These are phyloP conservation scores for Eristalis pertinax DNA, from an alignment of 2,888 invertebrate species.

Conservation along the genomic window DNA sequence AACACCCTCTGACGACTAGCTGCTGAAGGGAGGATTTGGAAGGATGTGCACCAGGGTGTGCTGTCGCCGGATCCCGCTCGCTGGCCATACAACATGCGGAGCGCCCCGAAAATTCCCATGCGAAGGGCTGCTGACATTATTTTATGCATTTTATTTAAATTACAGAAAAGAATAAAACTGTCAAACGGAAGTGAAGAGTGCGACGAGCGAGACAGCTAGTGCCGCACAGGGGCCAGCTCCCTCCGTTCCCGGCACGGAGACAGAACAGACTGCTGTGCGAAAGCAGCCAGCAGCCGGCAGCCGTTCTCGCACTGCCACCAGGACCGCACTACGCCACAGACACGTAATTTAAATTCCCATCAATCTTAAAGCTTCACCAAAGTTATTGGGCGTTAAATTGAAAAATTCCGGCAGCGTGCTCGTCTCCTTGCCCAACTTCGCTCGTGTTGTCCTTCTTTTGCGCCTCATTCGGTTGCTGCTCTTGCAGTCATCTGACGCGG, in stretches of 20 bases:
- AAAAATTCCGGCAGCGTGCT: constrained; percentile 74
- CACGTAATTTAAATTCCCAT: constrained; percentile 76
- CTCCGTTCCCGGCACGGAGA: background rate
- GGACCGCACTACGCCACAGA: constrained; percentile 73
- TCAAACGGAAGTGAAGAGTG: constrained; percentile 57
- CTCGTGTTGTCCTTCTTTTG: background rate
- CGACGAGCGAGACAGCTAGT: constrained; percentile 47
- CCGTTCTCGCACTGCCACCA: constrained; percentile 8
- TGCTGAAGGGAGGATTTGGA: constrained; percentile 17
- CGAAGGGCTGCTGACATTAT: constrained; percentile 71
- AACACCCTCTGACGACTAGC: constrained; percentile 8
- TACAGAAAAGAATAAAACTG: constrained; percentile 74
- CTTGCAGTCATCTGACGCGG: background rate
- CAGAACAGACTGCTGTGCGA: too few species aligned
- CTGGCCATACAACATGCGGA: constrained; percentile 38
- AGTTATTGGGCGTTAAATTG: constrained; percentile 76
- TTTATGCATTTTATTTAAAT: constrained; percentile 72
- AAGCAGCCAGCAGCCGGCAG: constrained; percentile 18
- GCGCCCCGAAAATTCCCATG: constrained; percentile 61
- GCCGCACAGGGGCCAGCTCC: background rate
- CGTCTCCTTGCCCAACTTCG: constrained; percentile 10
- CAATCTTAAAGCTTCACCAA: constrained; percentile 75
- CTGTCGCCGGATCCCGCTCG: constrained; percentile 43
- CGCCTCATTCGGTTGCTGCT: constrained; percentile 13
- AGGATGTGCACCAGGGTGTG: constrained; percentile 48